Percentiles rank a stretch among this genome's conserved stretches.
These are phyloP conservation scores for Trinorchestia longiramus DNA, from an alignment of 1,140 invertebrate species.

Conservation along the genomic window DNA sequence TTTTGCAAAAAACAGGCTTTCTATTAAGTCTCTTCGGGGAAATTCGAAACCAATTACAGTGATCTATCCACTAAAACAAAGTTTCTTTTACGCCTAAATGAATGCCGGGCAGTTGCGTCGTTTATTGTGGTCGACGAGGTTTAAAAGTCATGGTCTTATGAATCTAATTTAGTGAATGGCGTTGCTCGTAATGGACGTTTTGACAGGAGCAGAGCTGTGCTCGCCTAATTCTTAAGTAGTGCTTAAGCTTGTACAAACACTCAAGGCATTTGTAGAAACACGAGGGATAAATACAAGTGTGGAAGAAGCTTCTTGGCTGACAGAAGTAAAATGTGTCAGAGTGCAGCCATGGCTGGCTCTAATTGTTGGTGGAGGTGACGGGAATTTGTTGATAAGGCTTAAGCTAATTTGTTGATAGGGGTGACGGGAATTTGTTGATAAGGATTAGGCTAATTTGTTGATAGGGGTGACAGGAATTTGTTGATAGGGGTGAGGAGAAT, in stretches of 20 bases:
- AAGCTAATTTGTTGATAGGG: too few species aligned
- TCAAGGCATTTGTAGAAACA: background rate
- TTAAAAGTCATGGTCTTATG: background rate
- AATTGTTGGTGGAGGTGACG: background rate
- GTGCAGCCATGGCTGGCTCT: background rate
- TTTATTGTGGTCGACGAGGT: background rate
- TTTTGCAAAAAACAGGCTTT: background rate
- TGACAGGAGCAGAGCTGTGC: conserved; percentile 8
- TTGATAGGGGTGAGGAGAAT: too few species aligned
- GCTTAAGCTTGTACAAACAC: background rate
- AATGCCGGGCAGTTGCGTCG: background rate
- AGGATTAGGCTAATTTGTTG: too few species aligned
- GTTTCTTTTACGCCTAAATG: background rate
- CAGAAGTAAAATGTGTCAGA: conserved; percentile 14
- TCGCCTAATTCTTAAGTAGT: conserved; percentile 3
- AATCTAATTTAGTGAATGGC: background rate
- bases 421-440: too few species aligned
- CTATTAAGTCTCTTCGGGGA: background rate
- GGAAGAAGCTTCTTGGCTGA: background rate
- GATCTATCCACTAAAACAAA: background rate
- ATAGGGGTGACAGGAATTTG: too few species aligned
- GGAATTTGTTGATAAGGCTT: background rate
- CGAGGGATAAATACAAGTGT: background rate
- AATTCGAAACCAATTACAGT: background rate
- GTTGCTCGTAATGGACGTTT: background rate